These are phyloP conservation scores for Mesoclemmys tuberculata DNA, from an alignment of 2,113 vertebrate species.

Conservation along the genomic window DNA sequence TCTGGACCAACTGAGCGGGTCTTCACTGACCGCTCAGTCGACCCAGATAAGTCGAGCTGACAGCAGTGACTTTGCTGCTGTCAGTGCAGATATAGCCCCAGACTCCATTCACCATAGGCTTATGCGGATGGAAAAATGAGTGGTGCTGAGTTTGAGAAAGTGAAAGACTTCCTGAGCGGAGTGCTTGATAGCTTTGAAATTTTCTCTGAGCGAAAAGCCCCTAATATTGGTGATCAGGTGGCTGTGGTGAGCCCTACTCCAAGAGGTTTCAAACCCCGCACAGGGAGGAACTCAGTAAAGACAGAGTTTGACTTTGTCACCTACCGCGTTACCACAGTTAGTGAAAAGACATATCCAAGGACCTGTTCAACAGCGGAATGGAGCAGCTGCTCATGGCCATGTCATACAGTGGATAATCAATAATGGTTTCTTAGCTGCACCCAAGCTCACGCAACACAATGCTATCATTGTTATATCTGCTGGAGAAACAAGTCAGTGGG, in stretches of 20 bases:
- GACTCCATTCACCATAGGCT: neutral
- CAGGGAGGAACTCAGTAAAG: slow-evolving; percentile 27
- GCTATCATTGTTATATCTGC: slow-evolving; percentile 71
- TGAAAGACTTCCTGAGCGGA: slow-evolving; percentile 59
- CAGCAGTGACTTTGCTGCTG: no score
- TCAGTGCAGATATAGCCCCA: neutral
- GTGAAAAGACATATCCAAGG: slow-evolving; percentile 67
- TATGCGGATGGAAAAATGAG: slow-evolving; percentile 61
- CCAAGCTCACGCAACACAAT: slow-evolving; percentile 62
- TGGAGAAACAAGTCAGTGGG: slow-evolving; percentile 66
- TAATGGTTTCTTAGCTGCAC: slow-evolving; percentile 59
- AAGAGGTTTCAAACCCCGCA: neutral
- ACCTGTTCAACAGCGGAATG: slow-evolving; percentile 27
- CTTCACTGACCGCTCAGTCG: no score
- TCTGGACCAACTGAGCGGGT: no score
- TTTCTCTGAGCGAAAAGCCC: neutral
- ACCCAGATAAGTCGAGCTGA: no score
- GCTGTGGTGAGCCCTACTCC: slow-evolving; percentile 68
- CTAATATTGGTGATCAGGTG: slow-evolving; percentile 65
- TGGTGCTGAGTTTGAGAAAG: slow-evolving; percentile 52
- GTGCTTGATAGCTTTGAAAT: slow-evolving; percentile 69
- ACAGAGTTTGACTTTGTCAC: slow-evolving; percentile 72
- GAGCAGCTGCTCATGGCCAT: slow-evolving; percentile 45
- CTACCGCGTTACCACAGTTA: slow-evolving; percentile 19
- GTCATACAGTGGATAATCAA: slow-evolving; percentile 70